Conservation (phyloP, 2,797 vertebrate genomes). For the Hemitrygon akajei region DNA sequence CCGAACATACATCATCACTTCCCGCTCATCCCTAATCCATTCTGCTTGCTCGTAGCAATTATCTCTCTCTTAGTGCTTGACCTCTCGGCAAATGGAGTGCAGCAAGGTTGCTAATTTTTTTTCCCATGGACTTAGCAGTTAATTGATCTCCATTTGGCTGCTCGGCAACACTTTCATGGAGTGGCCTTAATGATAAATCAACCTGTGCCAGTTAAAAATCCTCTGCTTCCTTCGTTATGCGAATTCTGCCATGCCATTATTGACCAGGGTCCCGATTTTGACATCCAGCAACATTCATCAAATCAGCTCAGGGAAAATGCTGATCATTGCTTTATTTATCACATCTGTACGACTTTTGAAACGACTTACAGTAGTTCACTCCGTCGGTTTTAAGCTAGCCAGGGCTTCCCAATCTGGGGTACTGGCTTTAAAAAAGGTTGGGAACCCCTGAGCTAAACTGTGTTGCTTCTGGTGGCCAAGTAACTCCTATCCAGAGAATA, state of each 20-base stretch:
- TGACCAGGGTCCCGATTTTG: slow-evolving; percentile 22
- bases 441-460: neutral
- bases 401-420: no score
- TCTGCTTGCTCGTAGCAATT: slow-evolving; percentile 62
- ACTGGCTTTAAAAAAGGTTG: no score
- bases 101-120: slow-evolving; percentile 46
- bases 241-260: neutral
- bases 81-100: slow-evolving; percentile 55
- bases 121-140: slow-evolving; percentile 41
- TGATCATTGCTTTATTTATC: neutral
- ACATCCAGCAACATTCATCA: slow-evolving; percentile 19
- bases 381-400: neutral
- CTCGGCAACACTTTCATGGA: slow-evolving; percentile 34
- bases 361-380: neutral
- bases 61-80: slow-evolving; percentile 55
- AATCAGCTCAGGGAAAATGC: neutral
- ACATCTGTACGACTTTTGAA: neutral
- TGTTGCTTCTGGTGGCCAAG: neutral
- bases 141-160: slow-evolving; percentile 38
- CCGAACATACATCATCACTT: slow-evolving; percentile 65
- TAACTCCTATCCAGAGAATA: no score
- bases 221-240: slow-evolving; percentile 4
- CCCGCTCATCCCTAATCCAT: slow-evolving; percentile 54
- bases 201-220: slow-evolving; percentile 6
- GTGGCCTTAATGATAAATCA: slow-evolving; percentile 33